These are phyloP conservation scores for Lepeophtheirus nordmannii DNA, from an alignment of 2,888 invertebrate species.

Conservation along the genomic window DNA sequence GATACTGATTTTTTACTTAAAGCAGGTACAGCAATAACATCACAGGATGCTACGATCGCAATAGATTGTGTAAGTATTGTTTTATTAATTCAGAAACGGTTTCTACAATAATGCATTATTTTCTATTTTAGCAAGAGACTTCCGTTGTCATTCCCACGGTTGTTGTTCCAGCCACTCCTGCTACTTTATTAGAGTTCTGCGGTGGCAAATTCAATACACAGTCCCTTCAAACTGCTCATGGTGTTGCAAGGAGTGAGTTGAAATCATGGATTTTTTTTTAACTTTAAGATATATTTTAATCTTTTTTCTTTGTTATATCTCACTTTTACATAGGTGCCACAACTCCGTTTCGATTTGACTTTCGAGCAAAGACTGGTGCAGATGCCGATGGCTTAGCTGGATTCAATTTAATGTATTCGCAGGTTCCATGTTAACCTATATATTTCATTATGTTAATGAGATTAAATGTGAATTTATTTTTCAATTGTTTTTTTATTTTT, in stretches of 20 bases:
- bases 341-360: neutral
- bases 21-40: neutral
- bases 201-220: neutral
- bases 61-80: neutral
- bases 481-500: too few relatives aligned
- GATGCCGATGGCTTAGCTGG: neutral
- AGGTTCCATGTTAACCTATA: neutral
- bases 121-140: neutral
- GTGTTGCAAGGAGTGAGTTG: constrained; percentile 1
- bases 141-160: neutral
- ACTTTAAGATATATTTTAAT: neutral
- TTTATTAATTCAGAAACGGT: neutral
- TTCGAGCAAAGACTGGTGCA: neutral
- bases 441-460: too few relatives aligned
- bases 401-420: neutral
- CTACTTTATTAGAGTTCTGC: neutral
- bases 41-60: neutral
- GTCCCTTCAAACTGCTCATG: neutral
- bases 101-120: neutral
- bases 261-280: too few relatives aligned
- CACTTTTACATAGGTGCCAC: neutral
- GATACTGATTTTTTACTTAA: neutral
- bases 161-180: neutral
- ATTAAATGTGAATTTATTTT: too few relatives aligned
- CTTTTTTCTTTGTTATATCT: neutral